Conservation (phyloP, 2,797 vertebrate species). For the Acanthopagrus latus region DNA sequence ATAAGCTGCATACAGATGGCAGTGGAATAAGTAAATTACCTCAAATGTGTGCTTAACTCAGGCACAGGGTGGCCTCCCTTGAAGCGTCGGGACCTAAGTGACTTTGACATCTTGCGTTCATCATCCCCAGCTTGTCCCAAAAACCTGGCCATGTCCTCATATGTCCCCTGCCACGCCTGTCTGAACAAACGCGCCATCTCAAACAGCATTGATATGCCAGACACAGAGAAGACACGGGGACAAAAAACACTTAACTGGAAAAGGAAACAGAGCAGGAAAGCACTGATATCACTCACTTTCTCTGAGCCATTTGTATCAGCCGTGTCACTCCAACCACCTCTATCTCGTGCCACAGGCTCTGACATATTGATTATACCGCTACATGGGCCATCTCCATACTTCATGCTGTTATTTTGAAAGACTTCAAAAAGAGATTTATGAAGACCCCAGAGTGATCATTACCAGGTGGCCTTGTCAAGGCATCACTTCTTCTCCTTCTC, state of each 20-base stretch:
- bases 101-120: conserved; percentile 22
- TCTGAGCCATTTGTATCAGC: conserved; percentile 20
- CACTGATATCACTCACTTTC: conserved; percentile 15
- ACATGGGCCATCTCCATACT: conserved; percentile 43
- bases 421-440: conserved; percentile 69
- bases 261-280: conserved; percentile 29
- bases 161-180: conserved; percentile 21
- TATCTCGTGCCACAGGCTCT: conserved; percentile 38
- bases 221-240: conserved; percentile 33
- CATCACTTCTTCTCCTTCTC: conserved; percentile 40
- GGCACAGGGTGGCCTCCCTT: neutral
- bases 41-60: too few relatives aligned
- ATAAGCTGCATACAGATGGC: neutral
- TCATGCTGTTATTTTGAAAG: conserved; percentile 60
- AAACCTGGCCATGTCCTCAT: conserved; percentile 29
- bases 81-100: conserved; percentile 20
- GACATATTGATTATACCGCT: conserved; percentile 58
- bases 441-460: conserved; percentile 72
- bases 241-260: conserved; percentile 37
- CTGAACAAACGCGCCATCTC: conserved; percentile 17
- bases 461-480: conserved; percentile 60
- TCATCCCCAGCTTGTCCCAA: neutral
- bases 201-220: conserved; percentile 35
- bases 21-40: too few relatives aligned
- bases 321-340: conserved; percentile 32